Percentiles rank a stretch among this genome's conserved stretches.
These are phyloP conservation scores for Gallinago solitaria DNA, from an alignment of 2,797 vertebrate species.

Conservation along the genomic window DNA sequence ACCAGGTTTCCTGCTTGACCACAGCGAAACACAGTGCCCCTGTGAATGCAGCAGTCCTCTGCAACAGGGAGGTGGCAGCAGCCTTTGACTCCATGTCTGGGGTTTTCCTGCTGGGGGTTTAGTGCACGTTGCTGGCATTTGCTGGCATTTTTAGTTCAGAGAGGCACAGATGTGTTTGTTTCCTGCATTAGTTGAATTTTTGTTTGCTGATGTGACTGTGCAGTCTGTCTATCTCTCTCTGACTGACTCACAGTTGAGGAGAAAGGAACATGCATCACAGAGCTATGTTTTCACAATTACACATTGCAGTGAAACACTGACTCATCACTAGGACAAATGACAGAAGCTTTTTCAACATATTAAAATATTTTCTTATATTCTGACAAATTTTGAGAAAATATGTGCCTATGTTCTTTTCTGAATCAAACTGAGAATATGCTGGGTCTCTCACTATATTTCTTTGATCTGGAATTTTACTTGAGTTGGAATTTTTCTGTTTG, in stretches of 20 bases:
- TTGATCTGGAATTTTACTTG: background rate
- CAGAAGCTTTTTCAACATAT: background rate
- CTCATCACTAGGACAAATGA: background rate
- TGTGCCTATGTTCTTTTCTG: background rate
- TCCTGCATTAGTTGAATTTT: background rate
- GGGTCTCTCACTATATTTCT: background rate
- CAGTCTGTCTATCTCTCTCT: background rate
- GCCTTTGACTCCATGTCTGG: background rate
- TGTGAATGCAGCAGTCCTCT: background rate
- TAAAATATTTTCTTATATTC: background rate
- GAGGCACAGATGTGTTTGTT: background rate
- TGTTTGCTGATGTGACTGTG: background rate
- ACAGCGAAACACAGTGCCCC: background rate
- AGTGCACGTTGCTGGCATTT: background rate
- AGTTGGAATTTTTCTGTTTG: background rate
- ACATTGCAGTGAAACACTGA: background rate
- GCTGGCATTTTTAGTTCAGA: background rate
- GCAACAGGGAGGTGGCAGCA: accelerated
- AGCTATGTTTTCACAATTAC: background rate
- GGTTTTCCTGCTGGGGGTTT: background rate
- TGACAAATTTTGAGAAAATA: background rate
- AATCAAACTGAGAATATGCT: background rate
- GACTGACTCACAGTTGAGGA: background rate
- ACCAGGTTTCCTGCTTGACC: background rate
- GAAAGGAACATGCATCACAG: background rate